Conservation (phyloP, 2,113 vertebrate genomes). For the Panthera leo region DNA sequence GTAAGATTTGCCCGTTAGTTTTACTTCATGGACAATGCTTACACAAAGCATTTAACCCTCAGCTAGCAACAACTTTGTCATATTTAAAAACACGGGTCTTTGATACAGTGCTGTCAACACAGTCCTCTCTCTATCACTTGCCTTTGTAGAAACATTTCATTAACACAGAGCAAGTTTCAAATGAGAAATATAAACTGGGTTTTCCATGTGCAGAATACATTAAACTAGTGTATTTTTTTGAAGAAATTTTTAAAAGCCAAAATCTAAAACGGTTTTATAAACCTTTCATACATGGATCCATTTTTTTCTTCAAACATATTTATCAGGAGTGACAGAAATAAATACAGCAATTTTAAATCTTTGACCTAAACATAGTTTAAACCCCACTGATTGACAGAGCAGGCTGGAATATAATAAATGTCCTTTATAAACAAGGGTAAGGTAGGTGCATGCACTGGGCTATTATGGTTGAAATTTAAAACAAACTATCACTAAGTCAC, state of each 20-base stretch:
- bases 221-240: not conserved
- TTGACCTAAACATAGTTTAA: slow-evolving; percentile 6
- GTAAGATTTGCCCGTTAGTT: not conserved
- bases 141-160: not conserved
- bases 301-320: not conserved
- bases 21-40: not conserved
- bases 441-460: not conserved
- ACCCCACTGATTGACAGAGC: not conserved
- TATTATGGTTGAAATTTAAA: not conserved
- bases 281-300: not conserved
- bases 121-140: not conserved
- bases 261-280: not conserved
- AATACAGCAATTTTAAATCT: not conserved
- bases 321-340: not conserved
- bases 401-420: not conserved
- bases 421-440: not conserved
- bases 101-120: not conserved
- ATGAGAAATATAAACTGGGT: not conserved
- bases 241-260: not conserved
- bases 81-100: not conserved
- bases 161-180: not conserved
- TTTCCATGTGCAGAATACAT: not conserved
- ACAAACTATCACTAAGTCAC: not conserved
- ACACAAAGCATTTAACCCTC: not conserved
- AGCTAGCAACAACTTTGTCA: not conserved